Evolutionary conservation across 2,113 vertebrate species (phyloP), one percentile per base, ranked within the genome.

Genomic region (Sapajus apella): DNA sequence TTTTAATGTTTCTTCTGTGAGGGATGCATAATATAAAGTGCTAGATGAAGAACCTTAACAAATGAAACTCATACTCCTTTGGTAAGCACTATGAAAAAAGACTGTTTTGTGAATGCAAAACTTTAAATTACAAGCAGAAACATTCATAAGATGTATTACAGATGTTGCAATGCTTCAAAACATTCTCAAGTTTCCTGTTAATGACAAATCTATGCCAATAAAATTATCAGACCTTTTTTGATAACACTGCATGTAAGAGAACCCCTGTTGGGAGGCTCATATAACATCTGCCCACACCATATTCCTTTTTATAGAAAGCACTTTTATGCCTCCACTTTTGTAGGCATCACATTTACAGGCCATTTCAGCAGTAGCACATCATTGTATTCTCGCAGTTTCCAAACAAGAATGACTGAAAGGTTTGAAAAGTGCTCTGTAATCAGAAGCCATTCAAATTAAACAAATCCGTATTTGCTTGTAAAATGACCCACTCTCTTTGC

Each of bases 401-500:
- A 90, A 98, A 95, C 25, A 91, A 94, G 64, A 93, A 90, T 56
- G 73, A 84, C 50, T 90, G 43, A 91, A 87, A 94, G 56, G 45
- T 73, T 92, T 94, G 68, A 47, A 81, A 92, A 37, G 40, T 87
- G 56, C 17, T 68, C 56, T 95, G 70, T 85, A 98, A 96, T 97
- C 94, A 98, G 95, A 96, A 87, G 76, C 80, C 20, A 98, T 98
- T 96, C 91, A 96, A 93, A 97, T 93, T 83, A 96, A 97, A 96
- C 83, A 91, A 94, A 86, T 80, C 79, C 47, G 8, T 87, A 90
- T 95, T 97, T 96, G 61, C 50, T 73, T 97, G 4, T 89, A 90
- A 95, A 96, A 94, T 87, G 50, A 89, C 18, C 76, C 37, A 64
- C 40, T 95, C 37, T 76, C 82, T 92, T 89, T 91, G 55, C 58